Evolutionary conservation across 2,888 invertebrate species (phyloP).

Genomic region (Electrophaes corylata): DNA sequence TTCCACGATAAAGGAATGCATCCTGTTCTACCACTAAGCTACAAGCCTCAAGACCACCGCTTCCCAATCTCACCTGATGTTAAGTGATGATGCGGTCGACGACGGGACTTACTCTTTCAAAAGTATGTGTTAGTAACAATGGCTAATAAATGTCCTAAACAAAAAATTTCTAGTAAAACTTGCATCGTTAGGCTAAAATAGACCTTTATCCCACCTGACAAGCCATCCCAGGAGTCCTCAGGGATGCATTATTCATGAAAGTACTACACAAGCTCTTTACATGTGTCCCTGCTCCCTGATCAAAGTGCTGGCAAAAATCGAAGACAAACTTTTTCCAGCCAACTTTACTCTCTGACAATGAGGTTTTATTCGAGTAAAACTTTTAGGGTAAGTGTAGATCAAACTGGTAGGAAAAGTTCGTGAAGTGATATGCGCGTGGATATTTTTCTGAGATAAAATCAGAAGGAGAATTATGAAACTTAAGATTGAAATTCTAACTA

Average conservation of each 20-base stretch:
- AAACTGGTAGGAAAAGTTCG: constrained; percentile 4
- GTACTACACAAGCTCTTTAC: constrained; percentile 15
- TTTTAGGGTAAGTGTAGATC: constrained; percentile 5
- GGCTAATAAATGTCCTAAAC: not conserved
- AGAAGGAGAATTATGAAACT: not conserved
- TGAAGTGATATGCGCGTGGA: not conserved
- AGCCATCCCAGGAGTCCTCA: constrained; percentile 1
- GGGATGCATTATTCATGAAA: constrained; percentile 26
- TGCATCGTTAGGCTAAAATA: not conserved
- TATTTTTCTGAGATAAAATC: not conserved
- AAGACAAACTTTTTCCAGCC: constrained; percentile 7
- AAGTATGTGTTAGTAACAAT: not conserved
- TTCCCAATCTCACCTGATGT: too few relatives aligned
- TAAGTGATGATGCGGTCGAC: too few relatives aligned
- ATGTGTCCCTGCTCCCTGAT: constrained; percentile 4
- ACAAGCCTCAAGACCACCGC: too few relatives aligned
- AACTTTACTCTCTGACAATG: constrained; percentile 1
- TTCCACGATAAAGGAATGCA: too few relatives aligned
- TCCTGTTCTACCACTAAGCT: too few relatives aligned
- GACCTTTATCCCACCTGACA: constrained; percentile 9
- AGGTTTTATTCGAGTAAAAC: constrained; percentile 10
- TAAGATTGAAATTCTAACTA: too few relatives aligned
- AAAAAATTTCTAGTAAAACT: not conserved
- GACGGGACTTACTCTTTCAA: too few relatives aligned
- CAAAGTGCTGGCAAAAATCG: constrained; percentile 1